phyloP scores from a whole-genome alignment of 2,888 invertebrate species.

The Apamea epomidion region DNA sequence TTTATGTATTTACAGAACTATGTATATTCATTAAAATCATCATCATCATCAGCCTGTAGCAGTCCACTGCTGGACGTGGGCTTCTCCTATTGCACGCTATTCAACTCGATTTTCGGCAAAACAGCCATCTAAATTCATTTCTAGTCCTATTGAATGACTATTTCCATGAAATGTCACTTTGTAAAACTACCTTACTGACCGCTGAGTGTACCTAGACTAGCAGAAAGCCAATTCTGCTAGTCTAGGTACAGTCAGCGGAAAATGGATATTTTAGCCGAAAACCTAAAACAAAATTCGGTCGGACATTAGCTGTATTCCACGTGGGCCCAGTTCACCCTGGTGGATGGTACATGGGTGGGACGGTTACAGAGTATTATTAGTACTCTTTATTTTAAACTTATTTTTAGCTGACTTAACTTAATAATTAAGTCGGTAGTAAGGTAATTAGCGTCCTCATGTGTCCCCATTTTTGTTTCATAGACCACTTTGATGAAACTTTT shows the following conservation, averaged over 20 bases:
- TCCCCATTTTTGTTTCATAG: constrained; percentile 41
- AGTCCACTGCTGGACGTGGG: no score
- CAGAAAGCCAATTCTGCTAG: neutral
- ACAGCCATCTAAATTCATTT: no score
- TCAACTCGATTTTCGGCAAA: no score
- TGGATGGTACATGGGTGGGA: neutral
- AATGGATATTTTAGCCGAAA: neutral
- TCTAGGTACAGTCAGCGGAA: neutral
- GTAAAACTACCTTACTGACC: no score
- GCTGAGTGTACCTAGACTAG: neutral
- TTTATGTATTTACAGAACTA: no score
- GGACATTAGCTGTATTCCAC: neutral
- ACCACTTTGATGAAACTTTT: constrained; percentile 62
- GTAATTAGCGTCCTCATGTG: constrained; percentile 38
- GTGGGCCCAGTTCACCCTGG: neutral
- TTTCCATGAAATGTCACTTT: no score
- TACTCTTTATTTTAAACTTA: neutral
- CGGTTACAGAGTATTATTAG: neutral
- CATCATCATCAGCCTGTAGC: no score
- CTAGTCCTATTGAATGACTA: no score
- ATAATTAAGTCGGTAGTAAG: constrained; percentile 36
- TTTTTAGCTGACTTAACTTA: neutral
- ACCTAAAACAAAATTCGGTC: neutral
- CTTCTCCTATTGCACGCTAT: no score
- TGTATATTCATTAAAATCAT: no score